phyloP scores from a whole-genome alignment of 2,888 invertebrate species.

The Villa cingulata region DNA sequence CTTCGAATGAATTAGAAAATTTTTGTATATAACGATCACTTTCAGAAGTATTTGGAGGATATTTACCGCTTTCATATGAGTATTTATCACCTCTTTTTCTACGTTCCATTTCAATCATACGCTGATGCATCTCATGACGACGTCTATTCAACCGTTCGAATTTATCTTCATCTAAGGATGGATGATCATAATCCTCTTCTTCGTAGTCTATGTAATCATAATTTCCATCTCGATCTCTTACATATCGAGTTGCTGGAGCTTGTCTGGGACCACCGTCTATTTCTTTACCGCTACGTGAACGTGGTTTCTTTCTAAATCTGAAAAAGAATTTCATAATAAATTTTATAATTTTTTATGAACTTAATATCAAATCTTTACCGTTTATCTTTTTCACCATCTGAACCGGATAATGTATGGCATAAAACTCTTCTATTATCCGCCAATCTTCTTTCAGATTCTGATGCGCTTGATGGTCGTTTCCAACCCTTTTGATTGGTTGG shows the following conservation, averaged over 20 bases:
- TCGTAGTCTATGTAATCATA: slow-evolving; percentile 29
- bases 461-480: slow-evolving; percentile 45
- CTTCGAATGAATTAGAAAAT: slow-evolving; percentile 15
- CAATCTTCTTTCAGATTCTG: slow-evolving; percentile 39
- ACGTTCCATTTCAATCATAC: slow-evolving; percentile 31
- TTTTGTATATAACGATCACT: slow-evolving; percentile 15
- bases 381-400: slow-evolving; percentile 44
- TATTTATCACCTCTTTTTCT: slow-evolving; percentile 23
- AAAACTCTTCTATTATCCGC: slow-evolving; percentile 26
- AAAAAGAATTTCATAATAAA: too few relatives aligned
- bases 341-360: too few relatives aligned
- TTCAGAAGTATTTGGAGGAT: slow-evolving; percentile 10
- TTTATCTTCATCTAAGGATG: slow-evolving; percentile 33
- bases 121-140: slow-evolving; percentile 34
- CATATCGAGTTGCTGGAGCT: slow-evolving; percentile 14
- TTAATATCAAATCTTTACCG: slow-evolving; percentile 30
- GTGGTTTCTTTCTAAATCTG: slow-evolving; percentile 37
- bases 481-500: slow-evolving; percentile 33
- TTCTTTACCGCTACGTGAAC: slow-evolving; percentile 35
- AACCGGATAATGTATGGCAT: slow-evolving; percentile 35
- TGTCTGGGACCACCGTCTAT: slow-evolving; percentile 23
- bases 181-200: slow-evolving; percentile 11
- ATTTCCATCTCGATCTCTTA: slow-evolving; percentile 22
- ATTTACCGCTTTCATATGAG: slow-evolving; percentile 14
- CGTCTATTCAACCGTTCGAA: slow-evolving; percentile 34